These are phyloP conservation scores for Hanleya hanleyi DNA, from an alignment of 2,888 invertebrate species.

Conservation along the genomic window DNA sequence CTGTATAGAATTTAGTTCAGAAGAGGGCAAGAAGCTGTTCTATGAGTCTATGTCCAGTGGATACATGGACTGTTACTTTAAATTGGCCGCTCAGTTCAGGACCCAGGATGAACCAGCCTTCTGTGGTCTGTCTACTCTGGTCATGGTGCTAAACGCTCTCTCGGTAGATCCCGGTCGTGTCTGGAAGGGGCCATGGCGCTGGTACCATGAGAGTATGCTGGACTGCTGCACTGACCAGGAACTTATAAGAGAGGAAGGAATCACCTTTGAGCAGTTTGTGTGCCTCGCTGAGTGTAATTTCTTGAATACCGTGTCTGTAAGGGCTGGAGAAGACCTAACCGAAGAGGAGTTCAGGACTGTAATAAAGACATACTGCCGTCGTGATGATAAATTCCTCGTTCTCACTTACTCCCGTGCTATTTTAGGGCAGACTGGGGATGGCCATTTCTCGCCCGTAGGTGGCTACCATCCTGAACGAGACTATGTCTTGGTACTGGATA, in stretches of 20 bases:
- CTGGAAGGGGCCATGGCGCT: constrained; percentile 73
- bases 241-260: constrained; percentile 61
- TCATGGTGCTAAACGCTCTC: constrained; percentile 72
- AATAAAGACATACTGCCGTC: constrained; percentile 40
- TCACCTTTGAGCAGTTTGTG: constrained; percentile 69
- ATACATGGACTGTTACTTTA: constrained; percentile 70
- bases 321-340: constrained; percentile 26
- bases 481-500: constrained; percentile 71
- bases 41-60: constrained; percentile 64
- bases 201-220: constrained; percentile 74
- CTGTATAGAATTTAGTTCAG: constrained; percentile 70
- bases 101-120: constrained; percentile 74
- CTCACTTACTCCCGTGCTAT: constrained; percentile 66
- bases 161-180: constrained; percentile 70
- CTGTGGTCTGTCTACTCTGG: constrained; percentile 73
- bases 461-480: constrained; percentile 70
- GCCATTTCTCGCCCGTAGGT: constrained; percentile 72
- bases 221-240: constrained; percentile 72
- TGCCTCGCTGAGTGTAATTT: constrained; percentile 72
- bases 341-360: constrained; percentile 41
- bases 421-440: constrained; percentile 72
- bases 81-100: constrained; percentile 71
- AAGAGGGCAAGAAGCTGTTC: constrained; percentile 70
- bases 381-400: constrained; percentile 61
- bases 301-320: constrained; percentile 47